A percentile compares a stretch with the other conserved stretches of the same genome.
phyloP scores from a whole-genome alignment of 2,888 invertebrate genomes.

The Pandemis cinnamomeana region DNA sequence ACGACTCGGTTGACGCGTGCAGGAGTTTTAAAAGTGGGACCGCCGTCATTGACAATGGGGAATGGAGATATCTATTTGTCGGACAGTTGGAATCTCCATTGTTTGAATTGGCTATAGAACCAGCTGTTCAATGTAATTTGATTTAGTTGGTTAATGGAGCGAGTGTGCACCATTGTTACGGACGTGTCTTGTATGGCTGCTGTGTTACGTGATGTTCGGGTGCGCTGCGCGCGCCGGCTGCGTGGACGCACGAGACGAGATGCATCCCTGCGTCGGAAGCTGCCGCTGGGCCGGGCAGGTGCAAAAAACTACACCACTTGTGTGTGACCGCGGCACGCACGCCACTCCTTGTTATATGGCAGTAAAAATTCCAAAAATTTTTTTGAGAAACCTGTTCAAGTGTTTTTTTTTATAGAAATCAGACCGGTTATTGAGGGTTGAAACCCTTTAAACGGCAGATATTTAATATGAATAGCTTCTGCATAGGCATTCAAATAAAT shows the following conservation, averaged over 20 bases:
- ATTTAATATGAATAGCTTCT: constrained; percentile 1
- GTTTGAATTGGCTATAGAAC: constrained; percentile 59
- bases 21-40: constrained; percentile 46
- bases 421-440: not conserved
- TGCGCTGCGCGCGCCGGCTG: constrained; percentile 47
- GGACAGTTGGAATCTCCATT: constrained; percentile 60
- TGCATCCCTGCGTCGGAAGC: constrained; percentile 30
- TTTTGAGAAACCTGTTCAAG: constrained; percentile 32
- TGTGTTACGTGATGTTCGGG: constrained; percentile 48
- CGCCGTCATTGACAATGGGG: constrained; percentile 49
- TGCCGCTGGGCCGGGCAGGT: constrained; percentile 41
- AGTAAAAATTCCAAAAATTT: constrained; percentile 38
- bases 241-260: constrained; percentile 9
- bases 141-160: constrained; percentile 75
- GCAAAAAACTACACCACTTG: constrained; percentile 43
- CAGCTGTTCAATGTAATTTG: constrained; percentile 79
- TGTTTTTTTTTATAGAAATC: not conserved
- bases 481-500: constrained; percentile 17
- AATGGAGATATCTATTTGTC: constrained; percentile 58
- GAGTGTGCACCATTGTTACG: constrained; percentile 66
- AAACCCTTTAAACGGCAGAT: constrained; percentile 2
- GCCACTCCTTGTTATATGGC: constrained; percentile 55
- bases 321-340: constrained; percentile 43
- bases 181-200: constrained; percentile 55
- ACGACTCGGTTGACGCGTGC: constrained; percentile 40